Base-by-base conservation (phyloP, 1,140 invertebrate species). In the Platyscapa corneri region DNA sequence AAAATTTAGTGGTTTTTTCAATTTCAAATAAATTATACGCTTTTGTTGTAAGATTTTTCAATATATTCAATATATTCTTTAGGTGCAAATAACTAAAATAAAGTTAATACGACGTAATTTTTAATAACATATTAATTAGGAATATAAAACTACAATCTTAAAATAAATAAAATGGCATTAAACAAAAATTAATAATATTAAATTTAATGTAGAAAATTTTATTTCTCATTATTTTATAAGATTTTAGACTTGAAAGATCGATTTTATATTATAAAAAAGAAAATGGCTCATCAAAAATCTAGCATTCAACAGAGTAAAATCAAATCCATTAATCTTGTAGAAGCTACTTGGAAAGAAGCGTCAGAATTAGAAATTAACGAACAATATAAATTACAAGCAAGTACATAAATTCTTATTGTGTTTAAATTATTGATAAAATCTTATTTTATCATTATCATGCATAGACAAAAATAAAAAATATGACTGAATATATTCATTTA, bases 231-330 rank as follows among this genome's bases (percentile, higher is more conserved):
- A 39, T 60, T 10, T 27, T 14, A 14, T 30, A 46, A 81, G 56
- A 70, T 81, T 67, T 37, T 39, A 81, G 78, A 46, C n/a, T 46
- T 81, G 39, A 64, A 81, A 42, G 49, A 67, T 46, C 3, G 46
- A 39, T 18, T 64, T n/a, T 12, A 2, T 23, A 0, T n/a, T 23
- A 30, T 65, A 53, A 64, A 65, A 65, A 65, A 39, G 27, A 42
- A 65, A 42, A 46, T 23, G 3, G 18, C n/a, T 8, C 10, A 27
- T 39, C 5, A 34, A 30, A 78, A 37, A 27, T 37, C 18, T 34
- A 56, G 37, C 23, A 27, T 6, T 18, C 12, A 16, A 53, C 37
- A 23, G 60, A 16, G 16, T 20, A 42, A 79, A 79, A 39, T 5
- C 34, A 30, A 46, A n/a, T 14, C n/a, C 53, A 72, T 34, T 27